These are phyloP conservation scores for Zaprionus gabonicus DNA, from an alignment of 1,140 invertebrate genomes.

Conservation along the genomic window DNA sequence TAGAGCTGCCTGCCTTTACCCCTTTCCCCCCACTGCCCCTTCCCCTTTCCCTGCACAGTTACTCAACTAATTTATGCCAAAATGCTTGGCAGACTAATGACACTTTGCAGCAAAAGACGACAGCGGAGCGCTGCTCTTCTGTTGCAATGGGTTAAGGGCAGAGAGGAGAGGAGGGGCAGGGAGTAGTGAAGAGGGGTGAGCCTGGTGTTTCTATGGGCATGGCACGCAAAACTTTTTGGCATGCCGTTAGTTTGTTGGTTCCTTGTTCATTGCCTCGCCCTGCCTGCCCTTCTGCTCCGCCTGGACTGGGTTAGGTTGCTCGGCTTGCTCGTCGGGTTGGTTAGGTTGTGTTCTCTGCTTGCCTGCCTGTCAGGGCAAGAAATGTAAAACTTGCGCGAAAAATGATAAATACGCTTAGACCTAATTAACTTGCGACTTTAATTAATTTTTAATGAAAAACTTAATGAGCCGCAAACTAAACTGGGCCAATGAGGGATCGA, in stretches of 20 bases:
- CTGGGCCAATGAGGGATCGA: constrained; percentile 43
- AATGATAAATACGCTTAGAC: constrained; percentile 83
- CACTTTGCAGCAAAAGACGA: constrained; percentile 70
- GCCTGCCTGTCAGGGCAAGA: constrained; percentile 52
- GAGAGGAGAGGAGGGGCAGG: neutral
- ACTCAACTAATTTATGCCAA: constrained; percentile 79
- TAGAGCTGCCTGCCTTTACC: neutral
- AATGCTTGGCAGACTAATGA: constrained; percentile 77
- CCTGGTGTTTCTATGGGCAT: constrained; percentile 21
- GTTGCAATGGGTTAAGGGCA: constrained; percentile 8
- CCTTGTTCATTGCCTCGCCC: constrained; percentile 37
- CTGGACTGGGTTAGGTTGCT: neutral
- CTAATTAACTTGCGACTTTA: constrained; percentile 82
- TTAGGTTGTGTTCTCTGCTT: constrained; percentile 7
- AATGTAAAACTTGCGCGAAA: constrained; percentile 73
- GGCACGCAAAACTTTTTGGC: constrained; percentile 73
- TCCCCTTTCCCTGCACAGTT: constrained; percentile 12
- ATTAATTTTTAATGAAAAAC: constrained; percentile 83
- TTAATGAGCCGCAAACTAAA: constrained; percentile 79
- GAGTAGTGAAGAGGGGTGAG: neutral
- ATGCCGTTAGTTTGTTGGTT: constrained; percentile 66
- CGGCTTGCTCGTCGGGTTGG: neutral
- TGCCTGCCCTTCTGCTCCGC: neutral
- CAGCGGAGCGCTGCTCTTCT: constrained; percentile 21
- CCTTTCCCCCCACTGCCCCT: neutral